Conservation (phyloP, 1,140 invertebrate species). For the Cydia strobilella region DNA sequence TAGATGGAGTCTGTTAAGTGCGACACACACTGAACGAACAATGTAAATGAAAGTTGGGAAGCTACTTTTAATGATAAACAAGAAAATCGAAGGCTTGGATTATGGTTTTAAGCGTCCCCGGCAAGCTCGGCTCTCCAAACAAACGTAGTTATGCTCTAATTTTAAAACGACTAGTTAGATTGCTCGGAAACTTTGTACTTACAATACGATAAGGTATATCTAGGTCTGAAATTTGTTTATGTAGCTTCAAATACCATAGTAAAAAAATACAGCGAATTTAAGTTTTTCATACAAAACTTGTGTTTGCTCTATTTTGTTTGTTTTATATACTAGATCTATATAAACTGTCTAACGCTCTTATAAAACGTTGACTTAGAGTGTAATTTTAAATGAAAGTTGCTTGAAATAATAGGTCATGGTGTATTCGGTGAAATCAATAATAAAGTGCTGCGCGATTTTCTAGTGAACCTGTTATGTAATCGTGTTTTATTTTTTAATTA, state of each 20-base stretch:
- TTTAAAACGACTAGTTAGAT: too few relatives aligned
- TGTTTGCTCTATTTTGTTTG: too few relatives aligned
- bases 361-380: neutral
- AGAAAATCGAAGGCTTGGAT: neutral
- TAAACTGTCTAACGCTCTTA: neutral
- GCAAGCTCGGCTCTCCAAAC: too few relatives aligned
- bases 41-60: neutral
- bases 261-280: too few relatives aligned
- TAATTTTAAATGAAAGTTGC: neutral
- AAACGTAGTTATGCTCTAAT: too few relatives aligned
- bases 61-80: neutral
- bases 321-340: too few relatives aligned
- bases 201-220: too few relatives aligned
- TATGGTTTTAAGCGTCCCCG: neutral
- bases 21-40: neutral
- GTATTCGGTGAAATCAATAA: slow-evolving; percentile 10
- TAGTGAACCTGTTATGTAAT: neutral
- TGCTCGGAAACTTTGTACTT: too few relatives aligned
- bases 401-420: neutral
- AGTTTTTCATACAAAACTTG: too few relatives aligned
- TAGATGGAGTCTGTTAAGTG: neutral
- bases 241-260: too few relatives aligned
- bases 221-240: too few relatives aligned
- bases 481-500: neutral
- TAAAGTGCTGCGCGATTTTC: neutral